Conservation (phyloP, 2,113 vertebrate genomes). For the Argyrosomus japonicus region DNA sequence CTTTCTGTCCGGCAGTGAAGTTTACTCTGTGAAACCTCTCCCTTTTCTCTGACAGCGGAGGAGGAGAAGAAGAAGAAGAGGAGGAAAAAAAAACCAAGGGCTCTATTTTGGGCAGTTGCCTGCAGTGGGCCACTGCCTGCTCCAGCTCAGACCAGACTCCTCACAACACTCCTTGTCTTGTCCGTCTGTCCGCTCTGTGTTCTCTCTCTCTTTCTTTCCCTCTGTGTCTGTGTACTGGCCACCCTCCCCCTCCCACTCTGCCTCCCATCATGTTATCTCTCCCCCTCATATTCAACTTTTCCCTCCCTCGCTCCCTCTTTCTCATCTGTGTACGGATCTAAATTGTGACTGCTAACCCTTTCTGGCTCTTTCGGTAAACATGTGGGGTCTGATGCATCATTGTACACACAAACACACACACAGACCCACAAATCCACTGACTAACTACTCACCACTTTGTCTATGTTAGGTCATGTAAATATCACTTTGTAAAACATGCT, state of each 20-base stretch:
- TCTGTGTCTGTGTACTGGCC: conserved; percentile 4
- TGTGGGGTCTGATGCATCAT: conserved; percentile 21
- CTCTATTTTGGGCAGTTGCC: conserved; percentile 77
- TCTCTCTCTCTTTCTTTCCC: conserved; percentile 48
- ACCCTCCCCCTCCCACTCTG: conserved; percentile 55
- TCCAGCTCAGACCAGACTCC: conserved; percentile 56
- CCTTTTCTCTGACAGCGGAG: conserved; percentile 57
- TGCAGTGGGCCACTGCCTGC: conserved; percentile 72
- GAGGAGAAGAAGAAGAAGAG: conserved; percentile 14
- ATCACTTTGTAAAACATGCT: neutral
- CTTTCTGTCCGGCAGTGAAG: conserved; percentile 48
- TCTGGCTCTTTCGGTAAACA: conserved; percentile 28
- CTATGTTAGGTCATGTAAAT: conserved; percentile 3
- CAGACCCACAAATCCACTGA: conserved; percentile 30
- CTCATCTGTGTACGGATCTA: conserved; percentile 49
- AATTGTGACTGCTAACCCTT: conserved; percentile 17
- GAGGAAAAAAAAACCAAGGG: conserved; percentile 14
- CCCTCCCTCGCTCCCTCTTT: conserved; percentile 51
- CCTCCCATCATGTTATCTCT: conserved; percentile 65
- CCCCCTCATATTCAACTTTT: conserved; percentile 58
- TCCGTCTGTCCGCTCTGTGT: conserved; percentile 54
- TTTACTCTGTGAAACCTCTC: conserved; percentile 49
- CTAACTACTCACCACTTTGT: neutral
- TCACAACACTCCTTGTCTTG: conserved; percentile 62
- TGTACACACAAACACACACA: conserved; percentile 41